These are phyloP conservation scores for Silvanus unidentatus DNA, from an alignment of 2,888 invertebrate species.

Conservation along the genomic window DNA sequence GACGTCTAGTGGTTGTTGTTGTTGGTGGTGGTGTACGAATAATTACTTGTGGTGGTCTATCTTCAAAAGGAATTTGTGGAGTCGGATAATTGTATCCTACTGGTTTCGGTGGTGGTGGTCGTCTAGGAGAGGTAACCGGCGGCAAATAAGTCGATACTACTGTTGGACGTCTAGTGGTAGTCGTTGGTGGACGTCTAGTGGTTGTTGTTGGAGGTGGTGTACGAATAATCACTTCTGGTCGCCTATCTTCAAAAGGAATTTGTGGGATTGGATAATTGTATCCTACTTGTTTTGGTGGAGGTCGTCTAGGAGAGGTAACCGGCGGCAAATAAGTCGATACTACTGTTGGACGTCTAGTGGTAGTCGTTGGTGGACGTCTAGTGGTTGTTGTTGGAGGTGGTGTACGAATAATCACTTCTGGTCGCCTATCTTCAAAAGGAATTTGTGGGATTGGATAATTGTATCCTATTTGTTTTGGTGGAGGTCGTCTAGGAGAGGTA, in stretches of 20 bases:
- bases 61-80: not conserved
- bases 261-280: not conserved
- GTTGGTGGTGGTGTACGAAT: not conserved
- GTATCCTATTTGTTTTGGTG: not conserved
- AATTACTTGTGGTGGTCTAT: not conserved
- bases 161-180: conserved; percentile 2
- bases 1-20: not conserved
- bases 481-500: not conserved
- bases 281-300: not conserved
- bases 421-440: not conserved
- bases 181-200: not conserved
- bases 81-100: not conserved
- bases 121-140: not conserved
- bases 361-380: not conserved
- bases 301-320: not conserved
- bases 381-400: not conserved
- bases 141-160: not conserved
- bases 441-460: not conserved
- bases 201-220: not conserved
- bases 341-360: not conserved
- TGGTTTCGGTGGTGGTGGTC: not conserved
- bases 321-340: not conserved
- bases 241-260: no score
- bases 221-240: conserved; percentile 1
- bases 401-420: conserved; percentile 4